Base-by-base conservation (phyloP, 2,113 vertebrate genomes). In the Microtus richardsoni region DNA sequence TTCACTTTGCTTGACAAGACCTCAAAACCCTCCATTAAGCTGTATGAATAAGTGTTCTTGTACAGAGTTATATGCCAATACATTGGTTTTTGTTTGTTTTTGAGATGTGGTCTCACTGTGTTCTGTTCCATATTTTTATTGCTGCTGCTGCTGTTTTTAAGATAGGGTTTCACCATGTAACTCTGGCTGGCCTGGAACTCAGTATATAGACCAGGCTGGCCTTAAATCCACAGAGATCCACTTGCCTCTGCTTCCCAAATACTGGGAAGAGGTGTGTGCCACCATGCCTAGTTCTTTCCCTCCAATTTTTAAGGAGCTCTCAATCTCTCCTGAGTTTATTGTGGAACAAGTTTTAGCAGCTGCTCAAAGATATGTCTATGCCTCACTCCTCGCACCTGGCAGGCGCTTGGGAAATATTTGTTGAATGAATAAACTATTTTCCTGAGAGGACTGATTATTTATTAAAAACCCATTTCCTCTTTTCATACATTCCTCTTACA, bases 1-100 rank as follows among this genome's bases (percentile, higher is more conserved):
- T 84, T 68, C 87, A 89, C 70, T 94, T 92, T 24, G 70, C 74
- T 95, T 95, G 47, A 87, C 68, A 95, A 68, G 75, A 4, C 77
- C 78, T 91, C 74, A 85, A 96, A 94, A 95, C 79, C 91, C 84
- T 93, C 84, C 78, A 73, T 92, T 95, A 97, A 95, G 91, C 64
- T 41, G 12, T 84, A 2, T 47, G 30, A 54, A 90, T 70, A 60
- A 83, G 80, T 39, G 24, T 26, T 60, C 49, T 36, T 36, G 21
- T 33, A 82, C 21, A 21, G 21, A 82, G 36, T 36, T 39, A 7
- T 11, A 39, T 39, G 19, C 54, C 21, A 60, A 82, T 24, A n/a
- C 54, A 39, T 41, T 52, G 49, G 9, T 52, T 78, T 78, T 68
- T 33, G 12, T 71, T 71, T 7, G 17, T 71, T 71, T 71, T 82